A percentile compares a stretch with the other conserved stretches of the same genome.
phyloP scores from a whole-genome alignment of 1,140 invertebrate species.

The Thaumetopoea pityocampa region DNA sequence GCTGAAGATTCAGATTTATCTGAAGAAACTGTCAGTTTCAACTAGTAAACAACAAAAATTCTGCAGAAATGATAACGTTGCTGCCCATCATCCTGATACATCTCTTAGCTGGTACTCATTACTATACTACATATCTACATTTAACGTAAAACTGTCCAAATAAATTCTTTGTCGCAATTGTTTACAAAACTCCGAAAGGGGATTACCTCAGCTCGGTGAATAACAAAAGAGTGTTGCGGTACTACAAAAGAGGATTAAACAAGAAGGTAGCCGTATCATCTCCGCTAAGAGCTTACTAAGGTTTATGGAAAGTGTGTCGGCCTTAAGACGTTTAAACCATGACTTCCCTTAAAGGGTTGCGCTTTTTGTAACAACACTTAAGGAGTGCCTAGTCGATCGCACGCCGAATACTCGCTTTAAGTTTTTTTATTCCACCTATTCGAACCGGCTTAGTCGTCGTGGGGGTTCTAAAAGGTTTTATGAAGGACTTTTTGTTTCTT shows the following conservation, averaged over 20 bases:
- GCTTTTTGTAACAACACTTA: conserved; percentile 66
- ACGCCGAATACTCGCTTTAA: conserved; percentile 36
- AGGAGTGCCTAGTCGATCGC: conserved; percentile 46
- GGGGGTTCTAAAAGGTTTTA: conserved; percentile 53
- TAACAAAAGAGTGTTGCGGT: conserved; percentile 63
- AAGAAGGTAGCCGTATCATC: conserved; percentile 63
- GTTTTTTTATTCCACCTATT: conserved; percentile 39
- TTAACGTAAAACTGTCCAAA: too few species aligned
- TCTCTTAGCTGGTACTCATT: too few species aligned
- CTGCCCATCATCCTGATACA: too few species aligned
- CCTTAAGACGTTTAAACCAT: conserved; percentile 59
- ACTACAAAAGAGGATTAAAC: conserved; percentile 62
- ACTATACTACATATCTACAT: too few species aligned
- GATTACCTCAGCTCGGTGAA: conserved; percentile 57
- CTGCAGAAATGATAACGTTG: too few species aligned
- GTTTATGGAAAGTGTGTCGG: conserved; percentile 64
- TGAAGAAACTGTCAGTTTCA: too few species aligned
- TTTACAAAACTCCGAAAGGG: conserved; percentile 50
- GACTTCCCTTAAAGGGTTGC: conserved; percentile 67
- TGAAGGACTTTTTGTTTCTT: conserved; percentile 45
- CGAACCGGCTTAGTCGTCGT: conserved; percentile 41
- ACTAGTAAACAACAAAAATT: too few species aligned
- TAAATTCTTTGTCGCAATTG: conserved; percentile 50
- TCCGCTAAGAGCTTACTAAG: conserved; percentile 63
- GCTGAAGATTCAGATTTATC: too few species aligned